These are phyloP conservation scores for Byasa hedistus DNA, from an alignment of 2,888 invertebrate genomes.

Conservation along the genomic window DNA sequence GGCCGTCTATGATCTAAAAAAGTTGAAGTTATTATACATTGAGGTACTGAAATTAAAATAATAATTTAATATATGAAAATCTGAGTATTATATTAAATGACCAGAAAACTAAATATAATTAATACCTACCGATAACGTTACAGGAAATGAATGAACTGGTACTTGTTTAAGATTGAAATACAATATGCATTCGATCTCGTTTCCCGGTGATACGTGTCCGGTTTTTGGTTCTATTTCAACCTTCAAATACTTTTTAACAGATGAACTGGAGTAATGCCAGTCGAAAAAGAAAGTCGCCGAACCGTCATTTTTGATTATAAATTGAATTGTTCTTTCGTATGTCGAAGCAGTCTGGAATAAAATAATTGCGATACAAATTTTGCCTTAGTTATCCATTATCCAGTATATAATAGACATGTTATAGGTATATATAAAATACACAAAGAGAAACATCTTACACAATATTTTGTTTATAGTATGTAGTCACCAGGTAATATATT, in stretches of 20 bases:
- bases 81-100: too few relatives aligned
- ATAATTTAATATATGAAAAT: too few relatives aligned
- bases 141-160: conserved; percentile 63
- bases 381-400: too few relatives aligned
- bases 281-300: conserved; percentile 70
- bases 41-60: too few relatives aligned
- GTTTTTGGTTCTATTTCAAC: conserved; percentile 59
- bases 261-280: conserved; percentile 56
- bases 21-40: too few relatives aligned
- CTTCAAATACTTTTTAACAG: conserved; percentile 64
- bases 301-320: conserved; percentile 66
- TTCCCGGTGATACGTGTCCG: conserved; percentile 61
- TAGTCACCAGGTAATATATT: too few relatives aligned
- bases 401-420: too few relatives aligned
- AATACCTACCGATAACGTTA: conserved; percentile 55
- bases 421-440: too few relatives aligned
- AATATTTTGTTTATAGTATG: too few relatives aligned
- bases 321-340: conserved; percentile 64
- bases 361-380: background rate
- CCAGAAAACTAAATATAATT: background rate
- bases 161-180: conserved; percentile 64
- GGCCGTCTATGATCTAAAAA: conserved; percentile 83
- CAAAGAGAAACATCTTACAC: too few relatives aligned
- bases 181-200: conserved; percentile 55
- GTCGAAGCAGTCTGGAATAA: conserved; percentile 64